Evolutionary conservation across 64 coral and sea anemone species (phyloP).

Genomic region (Montipora sp.): DNA sequence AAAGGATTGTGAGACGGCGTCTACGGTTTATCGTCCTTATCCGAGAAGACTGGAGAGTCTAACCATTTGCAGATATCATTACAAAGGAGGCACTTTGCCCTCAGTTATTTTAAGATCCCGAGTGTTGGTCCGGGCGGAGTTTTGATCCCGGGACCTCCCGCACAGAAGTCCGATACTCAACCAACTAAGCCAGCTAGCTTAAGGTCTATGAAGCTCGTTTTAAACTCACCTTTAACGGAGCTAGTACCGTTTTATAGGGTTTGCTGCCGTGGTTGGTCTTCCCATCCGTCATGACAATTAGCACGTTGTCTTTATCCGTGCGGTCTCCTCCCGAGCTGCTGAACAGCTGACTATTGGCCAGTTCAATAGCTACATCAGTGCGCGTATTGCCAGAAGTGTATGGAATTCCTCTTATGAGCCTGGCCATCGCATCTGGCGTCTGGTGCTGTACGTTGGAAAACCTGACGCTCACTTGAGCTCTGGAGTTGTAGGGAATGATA

Average conservation of each 20-base stretch:
- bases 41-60: too few species aligned
- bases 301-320: slow-evolving; percentile 55
- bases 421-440: slow-evolving; percentile 20
- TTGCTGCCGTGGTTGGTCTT: slow-evolving; percentile 77
- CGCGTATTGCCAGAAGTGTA: slow-evolving; percentile 71
- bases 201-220: too few species aligned
- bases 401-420: background rate
- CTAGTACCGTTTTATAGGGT: slow-evolving; percentile 64
- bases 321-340: slow-evolving; percentile 31
- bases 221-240: slow-evolving; percentile 58
- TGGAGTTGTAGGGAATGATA: slow-evolving; percentile 52
- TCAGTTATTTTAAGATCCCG: too few species aligned
- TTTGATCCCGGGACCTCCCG: too few species aligned
- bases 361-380: slow-evolving; percentile 64
- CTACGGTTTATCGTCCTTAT: too few species aligned
- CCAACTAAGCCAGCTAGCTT: too few species aligned
- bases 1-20: too few species aligned
- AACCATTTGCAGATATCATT: too few species aligned
- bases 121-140: too few species aligned
- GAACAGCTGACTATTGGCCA: slow-evolving; percentile 62
- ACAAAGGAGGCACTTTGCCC: too few species aligned
- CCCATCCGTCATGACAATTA: slow-evolving; percentile 86
- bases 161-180: too few species aligned
- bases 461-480: slow-evolving; percentile 3
- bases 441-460: slow-evolving; percentile 21